These are phyloP conservation scores for Trachymyrmex cornetzi DNA, from an alignment of 1,140 invertebrate species.

Conservation along the genomic window DNA sequence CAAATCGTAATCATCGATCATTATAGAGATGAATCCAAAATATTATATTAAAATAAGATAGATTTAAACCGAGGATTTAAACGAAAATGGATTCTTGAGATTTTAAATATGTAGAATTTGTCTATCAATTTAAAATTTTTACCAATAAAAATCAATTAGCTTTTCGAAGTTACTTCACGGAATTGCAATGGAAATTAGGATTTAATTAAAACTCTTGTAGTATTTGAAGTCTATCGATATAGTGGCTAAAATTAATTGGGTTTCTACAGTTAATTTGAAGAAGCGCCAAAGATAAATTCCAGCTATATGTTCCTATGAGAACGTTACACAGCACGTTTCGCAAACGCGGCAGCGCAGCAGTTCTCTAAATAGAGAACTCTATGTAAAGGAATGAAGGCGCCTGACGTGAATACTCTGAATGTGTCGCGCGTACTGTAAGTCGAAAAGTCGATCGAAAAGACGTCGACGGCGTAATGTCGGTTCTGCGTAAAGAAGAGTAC, in stretches of 20 bases:
- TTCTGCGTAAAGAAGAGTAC: conserved; percentile 43
- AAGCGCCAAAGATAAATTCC: conserved; percentile 41
- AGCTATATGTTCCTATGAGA: conserved; percentile 18
- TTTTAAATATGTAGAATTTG: not conserved
- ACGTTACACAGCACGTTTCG: conserved; percentile 45
- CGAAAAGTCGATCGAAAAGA: conserved; percentile 59
- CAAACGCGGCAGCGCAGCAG: conserved; percentile 10
- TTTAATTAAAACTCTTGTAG: conserved; percentile 15
- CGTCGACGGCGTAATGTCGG: conserved; percentile 24
- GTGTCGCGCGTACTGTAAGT: conserved; percentile 37
- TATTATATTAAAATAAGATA: not conserved
- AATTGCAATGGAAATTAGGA: not conserved
- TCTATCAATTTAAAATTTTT: not conserved
- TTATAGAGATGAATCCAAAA: not conserved
- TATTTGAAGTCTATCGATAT: not conserved
- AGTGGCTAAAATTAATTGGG: conserved; percentile 17
- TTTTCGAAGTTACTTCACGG: not conserved
- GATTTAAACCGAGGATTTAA: not conserved
- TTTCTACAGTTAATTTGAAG: conserved; percentile 48
- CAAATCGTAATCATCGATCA: not conserved
- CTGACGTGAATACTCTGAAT: conserved; percentile 55
- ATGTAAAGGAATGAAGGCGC: conserved; percentile 54
- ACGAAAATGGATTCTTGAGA: not conserved
- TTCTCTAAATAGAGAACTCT: conserved; percentile 62
- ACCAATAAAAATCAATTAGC: conserved; percentile 7